These are phyloP conservation scores for Glareola pratincola DNA, from an alignment of 2,113 vertebrate genomes.

Conservation along the genomic window DNA sequence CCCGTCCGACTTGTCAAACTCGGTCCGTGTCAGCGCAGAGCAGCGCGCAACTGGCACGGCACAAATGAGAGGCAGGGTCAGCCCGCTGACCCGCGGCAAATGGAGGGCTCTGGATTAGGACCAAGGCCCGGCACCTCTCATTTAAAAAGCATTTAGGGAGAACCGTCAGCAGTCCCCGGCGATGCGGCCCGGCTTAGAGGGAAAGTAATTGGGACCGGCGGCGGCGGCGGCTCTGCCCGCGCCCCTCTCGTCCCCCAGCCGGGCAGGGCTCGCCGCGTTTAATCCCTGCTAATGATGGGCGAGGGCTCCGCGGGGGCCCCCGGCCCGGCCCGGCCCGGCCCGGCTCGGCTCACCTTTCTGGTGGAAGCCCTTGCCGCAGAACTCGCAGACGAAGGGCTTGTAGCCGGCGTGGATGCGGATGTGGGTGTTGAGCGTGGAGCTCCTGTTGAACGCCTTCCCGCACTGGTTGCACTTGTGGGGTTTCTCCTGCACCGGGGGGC, in stretches of 20 bases:
- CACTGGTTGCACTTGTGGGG: conserved; percentile 98
- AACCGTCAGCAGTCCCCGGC: neutral
- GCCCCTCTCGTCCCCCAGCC: neutral
- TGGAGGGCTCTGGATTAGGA: conserved; percentile 71
- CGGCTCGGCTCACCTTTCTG: conserved; percentile 89
- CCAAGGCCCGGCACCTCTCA: conserved; percentile 69
- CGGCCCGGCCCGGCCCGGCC: neutral
- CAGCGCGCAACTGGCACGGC: conserved; percentile 69
- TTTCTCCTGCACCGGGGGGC: conserved; percentile 82
- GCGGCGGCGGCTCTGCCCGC: neutral
- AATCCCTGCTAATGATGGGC: conserved; percentile 13
- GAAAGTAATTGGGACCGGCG: conserved; percentile 21
- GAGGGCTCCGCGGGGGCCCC: neutral
- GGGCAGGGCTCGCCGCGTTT: neutral
- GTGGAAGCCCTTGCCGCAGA: conserved; percentile 98
- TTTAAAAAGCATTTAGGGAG: conserved; percentile 65
- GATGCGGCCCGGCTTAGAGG: neutral
- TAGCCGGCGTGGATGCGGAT: conserved; percentile 97
- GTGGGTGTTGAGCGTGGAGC: conserved; percentile 97
- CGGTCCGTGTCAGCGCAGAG: conserved; percentile 79
- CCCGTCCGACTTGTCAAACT: conserved; percentile 92
- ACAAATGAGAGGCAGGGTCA: conserved; percentile 73
- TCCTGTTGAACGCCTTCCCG: conserved; percentile 98
- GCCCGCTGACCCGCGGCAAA: conserved; percentile 81
- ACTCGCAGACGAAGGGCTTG: conserved; percentile 98